These are phyloP conservation scores for Diabrotica balteata DNA, from an alignment of 2,888 invertebrate species.

Conservation along the genomic window DNA sequence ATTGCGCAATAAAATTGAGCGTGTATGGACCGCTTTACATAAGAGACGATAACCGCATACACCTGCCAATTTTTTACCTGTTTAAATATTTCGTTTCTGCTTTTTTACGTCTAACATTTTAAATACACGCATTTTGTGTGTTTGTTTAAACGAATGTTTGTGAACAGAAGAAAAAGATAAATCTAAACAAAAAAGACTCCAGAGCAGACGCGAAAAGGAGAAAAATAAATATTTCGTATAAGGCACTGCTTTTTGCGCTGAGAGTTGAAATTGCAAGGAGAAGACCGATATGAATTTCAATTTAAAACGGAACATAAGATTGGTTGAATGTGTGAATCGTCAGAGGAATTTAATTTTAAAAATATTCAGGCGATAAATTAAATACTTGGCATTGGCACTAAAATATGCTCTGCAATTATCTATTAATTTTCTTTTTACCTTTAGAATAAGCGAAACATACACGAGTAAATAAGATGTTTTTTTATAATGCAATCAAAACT, in stretches of 20 bases:
- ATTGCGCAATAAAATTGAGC: too few species aligned
- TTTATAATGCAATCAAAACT: too few species aligned
- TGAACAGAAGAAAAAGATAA: background rate
- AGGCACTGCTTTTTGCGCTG: constrained; percentile 2
- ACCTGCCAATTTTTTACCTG: too few species aligned
- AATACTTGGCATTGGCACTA: background rate
- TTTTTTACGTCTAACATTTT: too few species aligned
- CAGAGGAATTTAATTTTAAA: constrained; percentile 26
- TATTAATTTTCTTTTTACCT: background rate
- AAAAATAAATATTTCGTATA: constrained; percentile 10
- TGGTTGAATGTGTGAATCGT: constrained; percentile 17
- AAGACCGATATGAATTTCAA: constrained; percentile 24
- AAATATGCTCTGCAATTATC: constrained; percentile 7
- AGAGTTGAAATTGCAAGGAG: constrained; percentile 1
- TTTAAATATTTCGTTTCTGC: too few species aligned
- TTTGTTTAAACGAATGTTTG: background rate
- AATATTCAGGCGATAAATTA: constrained; percentile 17
- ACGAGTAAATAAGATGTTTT: too few species aligned
- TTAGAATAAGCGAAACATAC: background rate
- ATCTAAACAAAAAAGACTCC: background rate
- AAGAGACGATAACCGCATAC: too few species aligned
- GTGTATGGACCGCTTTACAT: too few species aligned
- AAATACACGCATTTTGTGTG: too few species aligned
- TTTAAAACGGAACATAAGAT: constrained; percentile 19
- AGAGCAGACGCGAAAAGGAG: background rate